Evolutionary conservation across 2,113 vertebrate genomes (phyloP), one percentile per base, ranked within the genome.

Genomic region (Anguilla japonica): DNA sequence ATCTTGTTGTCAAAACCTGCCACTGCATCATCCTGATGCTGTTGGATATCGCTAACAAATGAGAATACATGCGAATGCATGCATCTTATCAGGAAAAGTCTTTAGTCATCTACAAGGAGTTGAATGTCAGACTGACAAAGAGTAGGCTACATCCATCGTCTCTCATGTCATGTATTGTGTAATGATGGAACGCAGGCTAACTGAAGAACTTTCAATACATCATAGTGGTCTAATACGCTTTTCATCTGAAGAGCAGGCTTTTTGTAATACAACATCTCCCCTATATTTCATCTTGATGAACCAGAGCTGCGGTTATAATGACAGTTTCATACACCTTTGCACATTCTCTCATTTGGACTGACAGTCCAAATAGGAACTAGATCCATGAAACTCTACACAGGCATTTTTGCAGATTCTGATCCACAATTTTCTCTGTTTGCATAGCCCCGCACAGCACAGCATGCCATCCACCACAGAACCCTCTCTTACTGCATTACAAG

Each of bases 51-150:
- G 39, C 79, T 67, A 39, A 39, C 39, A 67, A 63, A 86, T 85
- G 41, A n/a, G 60, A 85, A 79, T 60, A 67, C 81, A 46, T 86
- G 20, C 43, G 60, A 85, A 79, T 60, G 43, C 81, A 67, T 86
- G 20, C 60, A 50, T 81, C 50, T 67, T 39, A 81, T 34, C 34
- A 63, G 67, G 34, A 86, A 81, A 41, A 46, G 18, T 39, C 11
- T 41, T 50, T 56, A 57, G 20, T 29, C 50, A 40, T 81, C 39
- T 29, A 7, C 43, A 57, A 11, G 75, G 75, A 56, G 29, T 5
- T 79, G 71, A 20, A 13, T 34, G n/a, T n/a, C 43, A 85, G 46
- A 56, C 78, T 80, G 34, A 79, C 15, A 22, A 34, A 34, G 34
- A 34, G 34, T 34, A 34, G 34, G 34, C 34, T 56, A 9, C 71